Percentiles rank a stretch among this genome's conserved stretches.
Evolutionary conservation across 2,888 invertebrate species (phyloP).

Genomic region (Cataglyphis altisquamis): DNA sequence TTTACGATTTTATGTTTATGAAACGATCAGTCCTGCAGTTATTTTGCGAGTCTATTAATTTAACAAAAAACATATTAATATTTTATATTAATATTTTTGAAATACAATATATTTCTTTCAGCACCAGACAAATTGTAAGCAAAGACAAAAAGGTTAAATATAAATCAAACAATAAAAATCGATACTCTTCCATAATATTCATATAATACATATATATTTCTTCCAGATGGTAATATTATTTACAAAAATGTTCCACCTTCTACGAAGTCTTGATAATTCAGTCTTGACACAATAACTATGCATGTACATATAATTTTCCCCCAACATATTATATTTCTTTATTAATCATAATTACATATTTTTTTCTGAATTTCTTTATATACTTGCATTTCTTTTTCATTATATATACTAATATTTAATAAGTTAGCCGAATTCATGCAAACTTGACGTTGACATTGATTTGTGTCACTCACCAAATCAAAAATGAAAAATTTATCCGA

Average conservation of each 20-base stretch:
- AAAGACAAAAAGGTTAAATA: constrained; percentile 47
- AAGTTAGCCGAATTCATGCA: constrained; percentile 12
- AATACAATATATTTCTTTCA: constrained; percentile 8
- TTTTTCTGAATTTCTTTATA: constrained; percentile 37
- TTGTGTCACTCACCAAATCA: not conserved
- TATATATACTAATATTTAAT: constrained; percentile 28
- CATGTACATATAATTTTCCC: constrained; percentile 74
- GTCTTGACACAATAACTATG: constrained; percentile 83
- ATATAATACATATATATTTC: constrained; percentile 81
- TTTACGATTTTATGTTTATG: constrained; percentile 60
- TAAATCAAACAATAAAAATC: constrained; percentile 29
- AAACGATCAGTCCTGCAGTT: constrained; percentile 45
- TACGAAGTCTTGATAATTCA: constrained; percentile 84
- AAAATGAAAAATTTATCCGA: not conserved
- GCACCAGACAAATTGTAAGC: not conserved
- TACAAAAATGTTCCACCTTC: constrained; percentile 83
- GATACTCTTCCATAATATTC: constrained; percentile 62
- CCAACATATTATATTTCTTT: constrained; percentile 61
- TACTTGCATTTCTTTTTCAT: not conserved
- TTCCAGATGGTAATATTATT: constrained; percentile 81
- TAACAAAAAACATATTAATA: constrained; percentile 60
- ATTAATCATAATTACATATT: constrained; percentile 65
- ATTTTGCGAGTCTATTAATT: constrained; percentile 63
- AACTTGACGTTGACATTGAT: constrained; percentile 1
- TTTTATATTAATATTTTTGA: constrained; percentile 8